Evolutionary conservation across 2,113 vertebrate species (phyloP).

Genomic region (Lophochroa leadbeateri): DNA sequence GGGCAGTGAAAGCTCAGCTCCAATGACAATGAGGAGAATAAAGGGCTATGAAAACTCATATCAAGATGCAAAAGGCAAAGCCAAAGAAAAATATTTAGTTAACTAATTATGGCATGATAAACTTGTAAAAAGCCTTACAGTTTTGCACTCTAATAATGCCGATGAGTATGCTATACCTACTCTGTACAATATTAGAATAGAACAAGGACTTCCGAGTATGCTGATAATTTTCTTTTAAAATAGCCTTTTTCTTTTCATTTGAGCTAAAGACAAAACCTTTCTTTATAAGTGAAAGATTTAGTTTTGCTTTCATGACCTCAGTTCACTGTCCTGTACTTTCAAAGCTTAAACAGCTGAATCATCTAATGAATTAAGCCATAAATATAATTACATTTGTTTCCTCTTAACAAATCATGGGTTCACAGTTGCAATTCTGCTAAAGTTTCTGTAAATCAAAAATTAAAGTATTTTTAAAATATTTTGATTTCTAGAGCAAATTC

Average conservation of each 20-base stretch:
- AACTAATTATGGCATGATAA: background rate
- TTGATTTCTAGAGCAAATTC: background rate
- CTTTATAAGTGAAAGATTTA: background rate
- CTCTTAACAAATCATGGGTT: background rate
- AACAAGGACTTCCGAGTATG: background rate
- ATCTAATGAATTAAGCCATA: background rate
- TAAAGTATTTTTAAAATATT: background rate
- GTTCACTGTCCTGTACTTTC: background rate
- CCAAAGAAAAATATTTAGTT: background rate
- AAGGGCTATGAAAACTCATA: background rate
- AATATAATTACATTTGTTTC: background rate
- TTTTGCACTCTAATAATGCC: background rate
- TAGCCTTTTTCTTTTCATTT: background rate
- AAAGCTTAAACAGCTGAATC: background rate
- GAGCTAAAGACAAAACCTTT: background rate
- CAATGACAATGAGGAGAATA: conserved; percentile 9
- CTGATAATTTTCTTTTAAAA: background rate
- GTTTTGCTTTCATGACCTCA: background rate
- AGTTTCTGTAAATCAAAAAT: background rate
- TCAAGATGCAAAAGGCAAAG: background rate
- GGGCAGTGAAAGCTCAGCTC: background rate
- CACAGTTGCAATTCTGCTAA: background rate
- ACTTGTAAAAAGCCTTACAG: background rate
- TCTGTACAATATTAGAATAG: background rate
- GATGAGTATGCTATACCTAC: background rate